Percentiles rank a stretch among this genome's conserved stretches.
Evolutionary conservation across 1,140 invertebrate species (phyloP).

Genomic region (Cryptotermes secundus): DNA sequence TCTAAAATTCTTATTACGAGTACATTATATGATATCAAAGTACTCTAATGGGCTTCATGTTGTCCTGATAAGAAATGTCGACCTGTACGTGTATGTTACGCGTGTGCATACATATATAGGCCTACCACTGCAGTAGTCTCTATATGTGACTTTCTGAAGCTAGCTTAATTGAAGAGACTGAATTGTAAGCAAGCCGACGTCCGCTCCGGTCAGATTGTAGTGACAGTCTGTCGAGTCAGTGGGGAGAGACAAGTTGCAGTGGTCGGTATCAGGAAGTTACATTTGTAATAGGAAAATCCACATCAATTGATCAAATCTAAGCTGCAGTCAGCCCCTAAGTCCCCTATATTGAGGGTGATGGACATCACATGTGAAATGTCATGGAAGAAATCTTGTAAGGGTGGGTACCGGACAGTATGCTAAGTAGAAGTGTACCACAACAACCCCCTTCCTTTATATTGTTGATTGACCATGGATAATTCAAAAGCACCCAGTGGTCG

Average conservation of each 20-base stretch:
- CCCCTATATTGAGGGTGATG: background rate
- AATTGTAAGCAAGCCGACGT: too few relatives aligned
- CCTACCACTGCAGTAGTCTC: too few relatives aligned
- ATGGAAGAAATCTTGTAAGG: background rate
- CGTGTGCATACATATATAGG: too few relatives aligned
- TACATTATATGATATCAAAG: too few relatives aligned
- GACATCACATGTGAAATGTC: conserved; percentile 19
- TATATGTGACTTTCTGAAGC: too few relatives aligned
- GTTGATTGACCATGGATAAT: conserved; percentile 19
- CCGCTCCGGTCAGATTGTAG: background rate
- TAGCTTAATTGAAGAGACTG: too few relatives aligned
- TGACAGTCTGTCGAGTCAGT: background rate
- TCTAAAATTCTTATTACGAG: too few relatives aligned
- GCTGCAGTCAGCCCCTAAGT: background rate
- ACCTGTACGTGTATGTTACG: too few relatives aligned
- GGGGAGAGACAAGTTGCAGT: background rate
- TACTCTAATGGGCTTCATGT: too few relatives aligned
- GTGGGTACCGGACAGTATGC: background rate
- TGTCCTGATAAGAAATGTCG: too few relatives aligned
- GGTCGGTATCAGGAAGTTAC: background rate
- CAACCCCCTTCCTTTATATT: background rate
- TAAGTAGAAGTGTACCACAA: background rate
- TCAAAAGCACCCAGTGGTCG: conserved; percentile 13
- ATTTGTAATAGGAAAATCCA: background rate
- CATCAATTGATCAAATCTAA: conserved; percentile 17